Conservation (phyloP, 2,888 invertebrate species). For the Osmoderma eremita region DNA sequence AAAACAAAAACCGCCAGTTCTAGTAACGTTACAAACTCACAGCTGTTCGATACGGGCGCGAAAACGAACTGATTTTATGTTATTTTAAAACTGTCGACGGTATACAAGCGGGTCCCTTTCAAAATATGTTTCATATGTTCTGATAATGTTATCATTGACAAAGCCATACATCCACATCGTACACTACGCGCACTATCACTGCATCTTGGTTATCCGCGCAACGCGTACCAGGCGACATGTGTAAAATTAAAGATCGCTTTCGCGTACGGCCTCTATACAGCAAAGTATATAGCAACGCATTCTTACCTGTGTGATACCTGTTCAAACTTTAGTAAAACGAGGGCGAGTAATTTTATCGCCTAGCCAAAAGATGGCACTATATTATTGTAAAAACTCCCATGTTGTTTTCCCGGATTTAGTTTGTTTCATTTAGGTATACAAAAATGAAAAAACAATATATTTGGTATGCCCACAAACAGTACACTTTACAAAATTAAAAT, state of each 20-base stretch:
- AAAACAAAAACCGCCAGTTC: constrained; percentile 20
- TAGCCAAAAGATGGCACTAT: constrained; percentile 17
- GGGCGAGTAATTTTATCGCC: neutral
- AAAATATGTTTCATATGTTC: constrained; percentile 22
- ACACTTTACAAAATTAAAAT: no score
- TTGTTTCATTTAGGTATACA: neutral
- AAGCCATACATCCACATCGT: constrained; percentile 50
- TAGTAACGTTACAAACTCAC: constrained; percentile 6
- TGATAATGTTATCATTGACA: constrained; percentile 21
- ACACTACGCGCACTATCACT: constrained; percentile 47
- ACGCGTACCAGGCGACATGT: constrained; percentile 52
- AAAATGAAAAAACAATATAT: no score
- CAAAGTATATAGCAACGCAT: neutral
- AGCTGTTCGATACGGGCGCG: neutral
- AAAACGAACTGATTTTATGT: constrained; percentile 11
- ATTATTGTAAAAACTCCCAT: constrained; percentile 1
- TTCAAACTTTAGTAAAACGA: constrained; percentile 1
- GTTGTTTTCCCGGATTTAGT: no score
- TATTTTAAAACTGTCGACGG: neutral
- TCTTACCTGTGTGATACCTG: constrained; percentile 24
- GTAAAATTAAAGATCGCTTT: constrained; percentile 55
- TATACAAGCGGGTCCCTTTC: constrained; percentile 26
- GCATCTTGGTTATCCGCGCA: constrained; percentile 42
- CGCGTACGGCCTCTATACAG: constrained; percentile 13
- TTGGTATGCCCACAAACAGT: no score